These are phyloP conservation scores for Iselma pallidipennis DNA, from an alignment of 2,888 invertebrate species.

Conservation along the genomic window DNA sequence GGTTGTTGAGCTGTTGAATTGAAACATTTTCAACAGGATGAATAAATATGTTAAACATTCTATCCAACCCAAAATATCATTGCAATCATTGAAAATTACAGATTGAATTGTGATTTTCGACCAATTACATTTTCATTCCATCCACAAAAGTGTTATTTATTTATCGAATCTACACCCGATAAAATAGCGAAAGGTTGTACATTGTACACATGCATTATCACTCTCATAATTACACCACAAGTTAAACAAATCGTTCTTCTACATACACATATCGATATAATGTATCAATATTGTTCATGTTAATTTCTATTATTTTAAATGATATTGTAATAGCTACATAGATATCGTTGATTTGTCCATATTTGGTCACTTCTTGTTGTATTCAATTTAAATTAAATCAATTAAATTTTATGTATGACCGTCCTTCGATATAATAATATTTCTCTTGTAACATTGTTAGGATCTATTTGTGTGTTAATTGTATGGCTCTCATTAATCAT, in stretches of 20 bases:
- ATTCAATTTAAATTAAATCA: not conserved
- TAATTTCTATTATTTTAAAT: too few species aligned
- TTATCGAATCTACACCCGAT: not conserved
- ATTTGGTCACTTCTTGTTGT: not conserved
- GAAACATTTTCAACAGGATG: not conserved
- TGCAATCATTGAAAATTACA: not conserved
- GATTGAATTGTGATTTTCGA: not conserved
- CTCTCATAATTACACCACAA: not conserved
- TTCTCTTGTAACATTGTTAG: conserved; percentile 8
- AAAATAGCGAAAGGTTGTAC: not conserved
- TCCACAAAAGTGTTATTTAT: not conserved
- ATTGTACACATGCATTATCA: not conserved
- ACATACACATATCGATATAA: too few species aligned
- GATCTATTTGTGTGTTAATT: conserved; percentile 30
- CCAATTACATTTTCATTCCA: not conserved
- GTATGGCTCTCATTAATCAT: conserved; percentile 45
- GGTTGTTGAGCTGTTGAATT: not conserved
- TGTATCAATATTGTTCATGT: too few species aligned
- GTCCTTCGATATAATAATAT: conserved; percentile 28
- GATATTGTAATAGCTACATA: not conserved
- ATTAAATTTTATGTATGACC: conserved; percentile 23
- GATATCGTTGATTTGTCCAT: not conserved
- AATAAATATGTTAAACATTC: not conserved
- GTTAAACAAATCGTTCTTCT: not conserved
- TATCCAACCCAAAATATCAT: not conserved